phyloP scores from a whole-genome alignment of 2,797 vertebrate species.

The Oryzias dopingdopingensis region DNA sequence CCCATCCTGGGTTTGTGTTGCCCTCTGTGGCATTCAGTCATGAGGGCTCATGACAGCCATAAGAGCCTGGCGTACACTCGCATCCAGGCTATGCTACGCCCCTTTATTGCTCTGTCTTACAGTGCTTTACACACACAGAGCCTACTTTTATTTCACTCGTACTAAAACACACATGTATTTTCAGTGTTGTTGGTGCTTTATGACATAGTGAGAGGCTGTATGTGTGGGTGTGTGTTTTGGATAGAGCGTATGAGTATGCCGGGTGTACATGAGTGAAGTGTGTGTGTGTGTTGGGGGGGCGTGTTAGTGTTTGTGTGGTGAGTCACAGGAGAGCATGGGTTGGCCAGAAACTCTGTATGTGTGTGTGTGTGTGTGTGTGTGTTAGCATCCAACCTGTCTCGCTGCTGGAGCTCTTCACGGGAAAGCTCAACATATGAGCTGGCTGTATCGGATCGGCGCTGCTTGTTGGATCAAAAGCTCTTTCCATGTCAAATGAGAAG shows the following conservation, averaged over 20 bases:
- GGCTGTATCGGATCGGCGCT: conserved; percentile 21
- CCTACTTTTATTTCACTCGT: conserved; percentile 17
- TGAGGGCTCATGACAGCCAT: conserved; percentile 43
- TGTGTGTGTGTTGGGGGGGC: conserved; percentile 21
- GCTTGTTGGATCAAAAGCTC: conserved; percentile 43
- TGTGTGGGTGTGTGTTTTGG: conserved; percentile 46
- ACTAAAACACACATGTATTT: conserved; percentile 19
- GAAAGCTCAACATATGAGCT: conserved; percentile 22
- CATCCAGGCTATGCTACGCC: conserved; percentile 7
- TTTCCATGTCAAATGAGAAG: conserved; percentile 36
- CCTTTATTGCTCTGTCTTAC: conserved; percentile 48
- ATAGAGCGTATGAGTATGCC: conserved; percentile 34
- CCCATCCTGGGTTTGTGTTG: conserved; percentile 33
- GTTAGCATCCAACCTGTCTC: conserved; percentile 27
- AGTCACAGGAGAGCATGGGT: conserved; percentile 44
- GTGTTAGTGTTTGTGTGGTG: conserved; percentile 20
- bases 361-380: conserved; percentile 23
- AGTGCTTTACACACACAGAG: conserved; percentile 36
- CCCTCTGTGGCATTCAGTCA: conserved; percentile 48
- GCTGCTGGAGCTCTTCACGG: conserved; percentile 36
- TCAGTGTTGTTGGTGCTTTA: conserved; percentile 24
- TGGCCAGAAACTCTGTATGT: conserved; percentile 22
- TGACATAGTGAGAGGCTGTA: conserved; percentile 36
- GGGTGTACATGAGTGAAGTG: conserved; percentile 45
- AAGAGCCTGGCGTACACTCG: conserved; percentile 19